Base-by-base conservation (phyloP, 2,797 vertebrate genomes). In the Limnodromus scolopaceus region DNA sequence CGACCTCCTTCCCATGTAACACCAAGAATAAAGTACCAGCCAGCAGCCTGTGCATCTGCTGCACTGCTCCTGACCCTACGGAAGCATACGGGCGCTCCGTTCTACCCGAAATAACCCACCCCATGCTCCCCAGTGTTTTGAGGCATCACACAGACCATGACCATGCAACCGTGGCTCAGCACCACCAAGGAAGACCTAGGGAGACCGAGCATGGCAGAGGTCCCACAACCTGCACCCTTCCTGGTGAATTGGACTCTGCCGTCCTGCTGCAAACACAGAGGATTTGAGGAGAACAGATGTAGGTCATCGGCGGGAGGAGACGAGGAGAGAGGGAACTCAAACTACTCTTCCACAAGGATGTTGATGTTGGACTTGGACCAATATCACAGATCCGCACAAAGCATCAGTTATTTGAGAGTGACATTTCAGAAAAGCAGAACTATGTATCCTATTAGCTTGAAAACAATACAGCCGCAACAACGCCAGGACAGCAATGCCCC, bases 101-200 rank as follows among this genome's bases (percentile, higher is more conserved):
- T 61, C 51, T 24, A 18, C 4, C 13, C 2, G 0, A 49, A 80
- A 85, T 2, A 79, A 16, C 58, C 34, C 51, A 18, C 13, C 11
- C 25, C 27, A 13, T 0, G 0, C 82, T 82, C 16, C 48, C 14
- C 38, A 2, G 28, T 1, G 45, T 5, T n/a, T 2, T 3, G 1
- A 63, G 63, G 39, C 61, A 46, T 10, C 75, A 23, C 27, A 3
- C 34, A 48, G 60, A 51, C 15, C 28, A 2, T 0, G 3, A 18
- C 11, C 6, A 2, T 8, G 6, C 15, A 24, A 11, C 39, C 0
- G 2, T 2, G 36, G 64, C 53, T 69, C 66, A 16, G 45, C 53
- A 15, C 13, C 1, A 13, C 36, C 27, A 38, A 3, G 3, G 72
- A 64, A 60, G 43, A 32, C 25, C 28, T 7, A 0, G 0, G 5